phyloP scores from a whole-genome alignment of 2,888 invertebrate species.

The Criorhina ranunculi region DNA sequence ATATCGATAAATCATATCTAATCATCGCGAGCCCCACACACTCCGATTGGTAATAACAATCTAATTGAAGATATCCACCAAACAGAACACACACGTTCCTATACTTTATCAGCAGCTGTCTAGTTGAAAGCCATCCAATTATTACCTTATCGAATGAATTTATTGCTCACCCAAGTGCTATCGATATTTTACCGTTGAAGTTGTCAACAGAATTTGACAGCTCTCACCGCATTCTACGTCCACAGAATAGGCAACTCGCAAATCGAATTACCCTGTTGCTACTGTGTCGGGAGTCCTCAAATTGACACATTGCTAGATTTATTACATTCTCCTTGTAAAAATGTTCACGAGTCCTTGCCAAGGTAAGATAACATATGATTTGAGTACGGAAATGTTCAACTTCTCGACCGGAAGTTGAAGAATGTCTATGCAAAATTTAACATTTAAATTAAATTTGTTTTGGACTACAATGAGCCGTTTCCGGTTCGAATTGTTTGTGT shows the following conservation, averaged over 20 bases:
- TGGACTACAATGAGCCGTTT: slow-evolving; percentile 16
- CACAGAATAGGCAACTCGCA: slow-evolving; percentile 4
- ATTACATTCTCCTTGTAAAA: slow-evolving; percentile 15
- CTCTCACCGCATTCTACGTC: neutral
- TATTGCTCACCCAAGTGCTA: slow-evolving; percentile 20
- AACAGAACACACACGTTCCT: neutral
- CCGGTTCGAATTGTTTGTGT: slow-evolving; percentile 37
- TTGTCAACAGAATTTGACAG: slow-evolving; percentile 35
- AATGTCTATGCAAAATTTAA: slow-evolving; percentile 27
- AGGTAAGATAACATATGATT: neutral
- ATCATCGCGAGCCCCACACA: slow-evolving; percentile 12
- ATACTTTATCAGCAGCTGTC: slow-evolving; percentile 31
- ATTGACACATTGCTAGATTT: slow-evolving; percentile 31
- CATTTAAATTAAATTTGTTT: slow-evolving; percentile 28
- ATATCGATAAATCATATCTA: slow-evolving; percentile 51
- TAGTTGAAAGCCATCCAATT: slow-evolving; percentile 42
- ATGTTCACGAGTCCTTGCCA: slow-evolving; percentile 17
- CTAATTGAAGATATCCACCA: slow-evolving; percentile 25
- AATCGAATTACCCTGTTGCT: slow-evolving; percentile 43
- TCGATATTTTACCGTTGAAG: slow-evolving; percentile 2
- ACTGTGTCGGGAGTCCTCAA: neutral
- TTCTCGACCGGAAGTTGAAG: slow-evolving; percentile 16
- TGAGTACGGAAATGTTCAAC: slow-evolving; percentile 17
- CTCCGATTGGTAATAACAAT: slow-evolving; percentile 20
- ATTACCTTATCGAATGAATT: slow-evolving; percentile 43